Base-by-base conservation (phyloP, 2,888 invertebrate species). In the Aphidius colemani region DNA sequence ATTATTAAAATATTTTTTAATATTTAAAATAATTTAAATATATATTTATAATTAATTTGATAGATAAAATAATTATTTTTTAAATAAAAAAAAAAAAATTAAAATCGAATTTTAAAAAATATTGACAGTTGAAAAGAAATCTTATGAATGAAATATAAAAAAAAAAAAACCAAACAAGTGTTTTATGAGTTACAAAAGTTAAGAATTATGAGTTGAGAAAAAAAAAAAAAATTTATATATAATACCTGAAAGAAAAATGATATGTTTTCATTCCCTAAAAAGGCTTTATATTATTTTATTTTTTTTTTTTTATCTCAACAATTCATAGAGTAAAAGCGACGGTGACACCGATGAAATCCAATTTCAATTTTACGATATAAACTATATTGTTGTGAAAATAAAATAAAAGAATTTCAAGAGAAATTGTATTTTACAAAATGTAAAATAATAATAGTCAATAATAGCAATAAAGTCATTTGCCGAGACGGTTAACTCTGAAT, bases 381-480 rank as follows among this genome's bases (percentile, higher is more conserved):
- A 18, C 13, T 18, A 18, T 18, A 18, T 18, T 18, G 13, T 18
- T 18, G 13, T 18, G 2, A 18, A 18, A 57, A 57, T 7, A 13
- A 48, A n/a, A 48, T 48, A 11, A 13, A 5, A 11, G 13, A 9
- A 9, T 48, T 48, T 11, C 11, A 7, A 13, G 48, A 7, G 18
- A 13, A 7, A 39, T 45, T 11, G 18, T 44, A 45, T 44, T 56
- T 56, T 43, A 45, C 45, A 41, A 30, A 41, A 55, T 43, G 53
- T 55, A 45, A 9, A 57, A 57, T 46, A 46, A 8, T 30, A 7
- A 57, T 57, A 57, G 70, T 74, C 78, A 82, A 82, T 81, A 79
- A 82, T 77, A 77, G 81, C 78, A 78, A 82, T 82, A 82, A 82
- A 81, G 78, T 80, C 81, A 82, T 82, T 81, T 75, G 45, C 60